Evolutionary conservation across 1,140 invertebrate species (phyloP).

Genomic region (Anastatus disparis): DNA sequence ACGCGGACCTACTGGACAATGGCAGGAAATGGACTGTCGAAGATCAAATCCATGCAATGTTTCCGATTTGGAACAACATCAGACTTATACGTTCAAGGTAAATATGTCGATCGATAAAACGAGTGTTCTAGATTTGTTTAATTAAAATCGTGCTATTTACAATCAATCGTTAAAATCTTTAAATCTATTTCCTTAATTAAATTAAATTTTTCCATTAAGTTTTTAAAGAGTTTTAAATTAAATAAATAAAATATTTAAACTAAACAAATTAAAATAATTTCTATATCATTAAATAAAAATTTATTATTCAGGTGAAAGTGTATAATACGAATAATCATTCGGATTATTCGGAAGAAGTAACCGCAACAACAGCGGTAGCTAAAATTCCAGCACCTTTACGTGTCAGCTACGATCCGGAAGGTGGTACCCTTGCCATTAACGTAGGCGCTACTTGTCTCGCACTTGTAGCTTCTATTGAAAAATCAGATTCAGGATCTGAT

Average conservation of each 20-base stretch:
- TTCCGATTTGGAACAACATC: conserved; percentile 83
- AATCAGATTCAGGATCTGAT: conserved; percentile 67
- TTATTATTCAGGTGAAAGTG: conserved; percentile 73
- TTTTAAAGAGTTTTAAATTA: too few relatives aligned
- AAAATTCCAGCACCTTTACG: conserved; percentile 83
- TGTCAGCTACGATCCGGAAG: conserved; percentile 83
- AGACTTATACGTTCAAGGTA: conserved; percentile 81
- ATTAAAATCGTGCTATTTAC: too few relatives aligned
- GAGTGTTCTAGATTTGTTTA: too few relatives aligned
- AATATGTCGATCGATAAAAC: too few relatives aligned
- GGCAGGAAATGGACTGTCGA: conserved; percentile 86
- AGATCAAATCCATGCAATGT: conserved; percentile 88
- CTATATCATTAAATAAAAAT: too few relatives aligned
- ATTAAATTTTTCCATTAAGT: too few relatives aligned
- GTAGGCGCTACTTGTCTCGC: conserved; percentile 80
- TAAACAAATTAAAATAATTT: too few relatives aligned
- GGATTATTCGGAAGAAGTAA: conserved; percentile 84
- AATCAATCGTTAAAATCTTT: too few relatives aligned
- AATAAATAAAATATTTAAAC: too few relatives aligned
- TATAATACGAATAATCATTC: conserved; percentile 86
- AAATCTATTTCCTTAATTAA: too few relatives aligned
- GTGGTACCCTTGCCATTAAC: conserved; percentile 78
- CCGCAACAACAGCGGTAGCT: conserved; percentile 82
- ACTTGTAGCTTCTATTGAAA: conserved; percentile 78
- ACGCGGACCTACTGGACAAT: conserved; percentile 72